Evolutionary conservation across 2,113 vertebrate genomes (phyloP).

Genomic region (Typhlomys cinereus): DNA sequence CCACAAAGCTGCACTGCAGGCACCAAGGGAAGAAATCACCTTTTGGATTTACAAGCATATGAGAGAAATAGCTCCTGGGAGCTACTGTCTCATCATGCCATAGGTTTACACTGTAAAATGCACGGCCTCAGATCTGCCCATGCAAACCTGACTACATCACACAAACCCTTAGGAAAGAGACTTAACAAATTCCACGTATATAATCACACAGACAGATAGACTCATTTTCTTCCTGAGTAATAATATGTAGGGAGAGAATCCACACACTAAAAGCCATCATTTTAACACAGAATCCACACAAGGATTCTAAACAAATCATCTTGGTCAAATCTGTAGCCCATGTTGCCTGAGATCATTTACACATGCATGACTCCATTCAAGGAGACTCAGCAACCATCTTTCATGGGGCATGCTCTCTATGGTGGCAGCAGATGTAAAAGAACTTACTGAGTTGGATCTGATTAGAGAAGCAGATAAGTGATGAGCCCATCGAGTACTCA

Average conservation of each 20-base stretch:
- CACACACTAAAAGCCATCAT: not conserved
- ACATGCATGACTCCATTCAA: not conserved
- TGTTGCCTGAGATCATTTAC: not conserved
- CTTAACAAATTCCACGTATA: not conserved
- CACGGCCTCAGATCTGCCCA: not conserved
- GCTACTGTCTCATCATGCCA: not conserved
- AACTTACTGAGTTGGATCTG: no score
- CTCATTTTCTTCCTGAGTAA: not conserved
- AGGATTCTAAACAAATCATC: not conserved
- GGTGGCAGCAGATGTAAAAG: not conserved
- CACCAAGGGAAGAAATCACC: not conserved
- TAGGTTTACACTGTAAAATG: not conserved
- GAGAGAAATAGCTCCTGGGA: not conserved
- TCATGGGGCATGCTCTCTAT: not conserved
- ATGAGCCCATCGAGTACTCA: no score
- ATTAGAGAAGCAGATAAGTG: not conserved
- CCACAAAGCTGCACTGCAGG: not conserved
- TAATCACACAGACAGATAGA: not conserved
- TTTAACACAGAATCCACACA: not conserved
- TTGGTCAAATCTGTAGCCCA: not conserved
- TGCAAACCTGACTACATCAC: not conserved
- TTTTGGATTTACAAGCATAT: not conserved
- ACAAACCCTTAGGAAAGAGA: not conserved
- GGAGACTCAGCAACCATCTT: not conserved
- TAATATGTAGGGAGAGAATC: not conserved